Conservation (phyloP, 2,113 vertebrate species). For the Thinocorus orbignyianus region DNA sequence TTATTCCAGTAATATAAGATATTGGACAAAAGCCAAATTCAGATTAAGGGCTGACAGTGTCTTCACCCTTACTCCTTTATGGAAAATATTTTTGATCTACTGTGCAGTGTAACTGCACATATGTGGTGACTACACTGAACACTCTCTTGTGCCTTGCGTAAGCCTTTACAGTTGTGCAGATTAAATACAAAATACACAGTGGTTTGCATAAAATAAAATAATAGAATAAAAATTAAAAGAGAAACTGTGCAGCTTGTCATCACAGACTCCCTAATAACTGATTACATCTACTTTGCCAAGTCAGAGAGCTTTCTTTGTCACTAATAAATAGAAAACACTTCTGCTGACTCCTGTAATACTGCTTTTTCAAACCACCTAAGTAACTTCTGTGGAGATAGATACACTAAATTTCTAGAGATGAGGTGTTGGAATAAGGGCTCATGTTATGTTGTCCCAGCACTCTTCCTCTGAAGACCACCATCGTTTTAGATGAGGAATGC, state of each 20-base stretch:
- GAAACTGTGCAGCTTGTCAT: background rate
- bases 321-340: background rate
- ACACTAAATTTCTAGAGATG: background rate
- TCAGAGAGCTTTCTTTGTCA: background rate
- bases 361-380: background rate
- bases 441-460: background rate
- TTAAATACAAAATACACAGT: background rate
- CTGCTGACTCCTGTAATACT: background rate
- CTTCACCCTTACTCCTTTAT: background rate
- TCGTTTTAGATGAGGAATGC: background rate
- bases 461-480: background rate
- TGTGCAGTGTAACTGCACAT: background rate
- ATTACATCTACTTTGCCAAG: background rate
- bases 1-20: constrained; percentile 43
- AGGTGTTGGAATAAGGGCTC: background rate
- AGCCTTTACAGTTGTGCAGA: background rate
- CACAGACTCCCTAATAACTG: background rate
- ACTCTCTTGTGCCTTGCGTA: background rate
- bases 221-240: background rate
- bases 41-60: background rate
- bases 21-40: constrained; percentile 10
- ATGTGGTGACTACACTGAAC: background rate
- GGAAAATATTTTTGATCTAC: background rate
- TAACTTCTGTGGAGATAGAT: background rate
- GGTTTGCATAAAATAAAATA: background rate